A percentile compares a stretch with the other conserved stretches of the same genome.
Conservation (phyloP, 2,797 vertebrate species). For the Tympanoctomys barrerae region DNA sequence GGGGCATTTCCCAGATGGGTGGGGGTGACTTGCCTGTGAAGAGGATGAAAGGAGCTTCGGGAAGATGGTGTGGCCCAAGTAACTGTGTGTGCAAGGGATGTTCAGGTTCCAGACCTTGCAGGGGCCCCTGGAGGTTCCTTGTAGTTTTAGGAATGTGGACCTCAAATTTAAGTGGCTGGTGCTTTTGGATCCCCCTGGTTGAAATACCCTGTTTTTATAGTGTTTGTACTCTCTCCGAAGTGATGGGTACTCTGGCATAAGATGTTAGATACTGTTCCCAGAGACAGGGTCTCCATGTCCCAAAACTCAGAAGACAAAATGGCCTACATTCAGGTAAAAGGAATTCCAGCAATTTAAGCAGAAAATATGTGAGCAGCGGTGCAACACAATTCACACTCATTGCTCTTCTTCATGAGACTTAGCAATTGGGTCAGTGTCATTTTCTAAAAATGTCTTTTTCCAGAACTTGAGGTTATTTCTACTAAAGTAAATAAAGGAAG, state of each 20-base stretch:
- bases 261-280: no score
- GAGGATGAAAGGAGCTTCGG: neutral
- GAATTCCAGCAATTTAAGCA: neutral
- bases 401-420: neutral
- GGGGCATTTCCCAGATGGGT: conserved; percentile 25
- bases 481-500: conserved; percentile 75
- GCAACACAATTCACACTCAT: neutral
- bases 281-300: neutral
- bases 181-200: neutral
- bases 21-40: neutral
- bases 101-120: neutral
- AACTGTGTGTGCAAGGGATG: no score
- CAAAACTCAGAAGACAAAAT: neutral
- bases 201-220: neutral
- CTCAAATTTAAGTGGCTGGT: neutral
- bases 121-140: neutral
- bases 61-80: neutral
- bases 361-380: neutral
- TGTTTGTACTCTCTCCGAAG: neutral
- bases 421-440: conserved; percentile 44
- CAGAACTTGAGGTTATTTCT: conserved; percentile 67
- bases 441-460: conserved; percentile 71
- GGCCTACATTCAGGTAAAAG: neutral
- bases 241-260: neutral
- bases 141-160: neutral